Base-by-base conservation (phyloP, 2,888 invertebrate genomes). In the Lasioglossum marginatum region DNA sequence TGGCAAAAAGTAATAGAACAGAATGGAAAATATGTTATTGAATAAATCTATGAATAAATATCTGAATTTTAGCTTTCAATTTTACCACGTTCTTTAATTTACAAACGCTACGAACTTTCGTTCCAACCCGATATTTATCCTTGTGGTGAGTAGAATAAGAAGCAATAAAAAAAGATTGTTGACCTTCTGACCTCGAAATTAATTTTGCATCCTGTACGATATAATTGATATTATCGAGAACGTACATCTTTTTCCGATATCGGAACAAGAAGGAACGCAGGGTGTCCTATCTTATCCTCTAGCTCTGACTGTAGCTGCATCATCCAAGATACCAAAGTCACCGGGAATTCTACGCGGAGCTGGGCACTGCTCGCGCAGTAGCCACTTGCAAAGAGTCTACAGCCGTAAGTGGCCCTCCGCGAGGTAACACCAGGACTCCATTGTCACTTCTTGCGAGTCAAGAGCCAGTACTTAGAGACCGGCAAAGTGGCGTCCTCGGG, bases 361-460 rank as follows among this genome's bases (percentile, higher is more conserved):
- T 23, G 6, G 34, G 34, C 66, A 23, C 23, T 4, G 23, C 66
- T 68, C 37, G 19, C 10, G 37, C 0, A 4, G 19, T 23, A 16
- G 27, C 37, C 23, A 23, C 23, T 68, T 8, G 68, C 34, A 19
- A 66, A 66, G 10, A 68, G 63, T 37, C 37, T 19, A 34, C 68
- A 68, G 23, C 31, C 23, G 23, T 37, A 68, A 68, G 37, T 68
- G 37, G 68, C 68, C 34, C 68, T 37, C 23, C 34, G 34, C 68
- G 27, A 68, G 68, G 37, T 37, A 10, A 34, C 68, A 37, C 68
- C 68, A 19, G 37, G 19, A 23, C 37, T 37, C 23, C 68, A 68
- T 68, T 68, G 68, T 68, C 68, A 68, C 34, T 68, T 68, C 68
- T 68, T 37, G 37, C 68, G 34, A 68, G 68, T 34, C 68, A 37